Conservation (phyloP, 2,888 invertebrate species). For the Ametastegia equiseti region DNA sequence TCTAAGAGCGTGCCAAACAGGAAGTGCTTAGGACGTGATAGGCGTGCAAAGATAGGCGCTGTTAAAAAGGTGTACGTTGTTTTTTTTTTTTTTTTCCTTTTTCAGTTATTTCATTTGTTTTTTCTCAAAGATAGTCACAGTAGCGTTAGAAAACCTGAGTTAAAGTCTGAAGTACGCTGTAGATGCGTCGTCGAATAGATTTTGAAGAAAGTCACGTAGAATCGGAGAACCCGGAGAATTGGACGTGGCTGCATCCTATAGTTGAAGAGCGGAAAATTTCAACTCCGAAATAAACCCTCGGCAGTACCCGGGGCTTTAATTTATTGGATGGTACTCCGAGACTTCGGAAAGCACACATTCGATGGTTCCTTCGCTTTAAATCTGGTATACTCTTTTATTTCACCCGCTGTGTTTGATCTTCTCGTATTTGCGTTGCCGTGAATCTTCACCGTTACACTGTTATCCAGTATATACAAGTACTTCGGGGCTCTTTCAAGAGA, state of each 20-base stretch:
- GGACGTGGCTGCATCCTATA: constrained; percentile 42
- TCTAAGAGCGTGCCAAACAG: constrained; percentile 53
- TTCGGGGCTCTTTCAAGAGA: not conserved
- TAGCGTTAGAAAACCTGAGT: not conserved
- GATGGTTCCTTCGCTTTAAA: constrained; percentile 7
- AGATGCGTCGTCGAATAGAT: constrained; percentile 16
- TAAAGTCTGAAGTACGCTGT: not conserved
- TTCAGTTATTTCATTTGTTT: no score
- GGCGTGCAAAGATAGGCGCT: constrained; percentile 54
- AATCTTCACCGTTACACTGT: constrained; percentile 2
- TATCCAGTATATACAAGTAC: not conserved
- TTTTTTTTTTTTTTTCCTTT: not conserved
- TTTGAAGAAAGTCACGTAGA: constrained; percentile 39
- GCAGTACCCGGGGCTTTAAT: constrained; percentile 1
- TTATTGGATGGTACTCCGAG: constrained; percentile 24
- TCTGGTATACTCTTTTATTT: constrained; percentile 12
- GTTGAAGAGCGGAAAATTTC: constrained; percentile 52
- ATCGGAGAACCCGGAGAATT: constrained; percentile 40
- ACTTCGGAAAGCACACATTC: not conserved
- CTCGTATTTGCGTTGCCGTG: constrained; percentile 16
- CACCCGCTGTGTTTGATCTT: constrained; percentile 40
- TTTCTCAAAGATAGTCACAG: constrained; percentile 12
- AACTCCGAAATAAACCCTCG: constrained; percentile 16
- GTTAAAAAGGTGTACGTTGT: constrained; percentile 8
- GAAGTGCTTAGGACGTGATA: constrained; percentile 60